Conservation (phyloP, 2,888 invertebrate genomes). For the Elegia similella region DNA sequence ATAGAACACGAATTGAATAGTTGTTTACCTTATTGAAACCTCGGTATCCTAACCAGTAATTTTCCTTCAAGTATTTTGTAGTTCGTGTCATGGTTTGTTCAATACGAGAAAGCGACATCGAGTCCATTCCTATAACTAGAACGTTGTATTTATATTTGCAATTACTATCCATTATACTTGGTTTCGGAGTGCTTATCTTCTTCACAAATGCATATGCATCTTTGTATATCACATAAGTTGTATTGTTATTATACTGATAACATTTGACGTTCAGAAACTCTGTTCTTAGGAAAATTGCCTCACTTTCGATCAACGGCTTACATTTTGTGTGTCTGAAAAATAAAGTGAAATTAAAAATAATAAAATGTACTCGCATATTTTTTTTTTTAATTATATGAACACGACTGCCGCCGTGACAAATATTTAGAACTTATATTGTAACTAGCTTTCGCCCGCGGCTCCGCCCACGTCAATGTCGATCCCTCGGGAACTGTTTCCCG, state of each 20-base stretch:
- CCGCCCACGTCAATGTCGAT: too few species aligned
- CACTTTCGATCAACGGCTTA: constrained; percentile 42
- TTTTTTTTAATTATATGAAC: background rate
- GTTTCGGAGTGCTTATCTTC: constrained; percentile 56
- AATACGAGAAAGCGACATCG: constrained; percentile 90
- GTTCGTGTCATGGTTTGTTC: constrained; percentile 89
- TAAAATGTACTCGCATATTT: background rate
- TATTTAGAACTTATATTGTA: too few species aligned
- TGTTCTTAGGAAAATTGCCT: constrained; percentile 45
- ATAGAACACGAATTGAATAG: background rate
- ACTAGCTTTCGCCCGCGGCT: too few species aligned
- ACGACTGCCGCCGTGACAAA: too few species aligned
- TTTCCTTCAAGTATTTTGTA: constrained; percentile 83
- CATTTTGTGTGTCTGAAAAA: constrained; percentile 55
- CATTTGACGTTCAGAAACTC: constrained; percentile 66
- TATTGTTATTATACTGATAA: constrained; percentile 46
- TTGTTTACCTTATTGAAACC: constrained; percentile 85
- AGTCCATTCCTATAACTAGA: constrained; percentile 91
- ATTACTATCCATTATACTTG: constrained; percentile 21
- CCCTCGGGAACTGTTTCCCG: too few species aligned
- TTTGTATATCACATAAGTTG: constrained; percentile 50
- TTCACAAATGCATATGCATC: constrained; percentile 71
- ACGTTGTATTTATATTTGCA: constrained; percentile 74
- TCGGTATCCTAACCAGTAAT: constrained; percentile 86
- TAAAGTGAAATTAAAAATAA: background rate